These are phyloP conservation scores for Cervus canadensis DNA, from an alignment of 2,113 vertebrate genomes.

Conservation along the genomic window DNA sequence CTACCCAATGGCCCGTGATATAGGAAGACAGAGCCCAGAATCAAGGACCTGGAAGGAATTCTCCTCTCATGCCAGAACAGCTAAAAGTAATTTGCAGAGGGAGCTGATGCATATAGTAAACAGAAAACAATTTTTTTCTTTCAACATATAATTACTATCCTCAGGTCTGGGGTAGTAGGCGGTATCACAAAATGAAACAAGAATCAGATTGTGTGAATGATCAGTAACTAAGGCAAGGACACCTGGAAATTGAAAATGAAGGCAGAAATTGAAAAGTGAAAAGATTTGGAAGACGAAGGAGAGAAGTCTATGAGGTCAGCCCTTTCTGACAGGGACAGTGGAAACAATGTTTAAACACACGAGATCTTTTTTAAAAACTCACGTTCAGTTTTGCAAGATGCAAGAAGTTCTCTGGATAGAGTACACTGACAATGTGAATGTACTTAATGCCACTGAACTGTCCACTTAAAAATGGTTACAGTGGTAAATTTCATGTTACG, in stretches of 20 bases:
- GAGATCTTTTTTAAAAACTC: not conserved
- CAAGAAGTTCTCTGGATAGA: not conserved
- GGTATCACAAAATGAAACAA: not conserved
- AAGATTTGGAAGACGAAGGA: not conserved
- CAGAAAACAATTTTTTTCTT: not conserved
- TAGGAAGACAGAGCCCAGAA: not conserved
- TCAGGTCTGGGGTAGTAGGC: not conserved
- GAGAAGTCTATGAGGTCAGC: not conserved
- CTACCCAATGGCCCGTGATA: not conserved
- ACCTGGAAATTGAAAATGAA: not conserved
- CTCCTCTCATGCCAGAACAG: not conserved
- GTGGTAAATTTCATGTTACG: not conserved
- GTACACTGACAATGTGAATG: not conserved
- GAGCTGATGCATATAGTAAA: not conserved
- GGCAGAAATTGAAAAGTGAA: not conserved
- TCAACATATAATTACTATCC: not conserved
- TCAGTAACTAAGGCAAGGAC: not conserved
- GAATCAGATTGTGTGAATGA: not conserved
- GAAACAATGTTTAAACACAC: not conserved
- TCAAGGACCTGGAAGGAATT: not conserved
- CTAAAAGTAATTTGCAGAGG: not conserved
- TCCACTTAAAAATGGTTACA: not conserved
- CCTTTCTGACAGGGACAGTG: not conserved
- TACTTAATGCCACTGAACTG: not conserved
- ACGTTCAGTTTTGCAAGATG: not conserved